Evolutionary conservation across 1,140 invertebrate genomes (phyloP).

Genomic region (Drosophila rhopaloa): DNA sequence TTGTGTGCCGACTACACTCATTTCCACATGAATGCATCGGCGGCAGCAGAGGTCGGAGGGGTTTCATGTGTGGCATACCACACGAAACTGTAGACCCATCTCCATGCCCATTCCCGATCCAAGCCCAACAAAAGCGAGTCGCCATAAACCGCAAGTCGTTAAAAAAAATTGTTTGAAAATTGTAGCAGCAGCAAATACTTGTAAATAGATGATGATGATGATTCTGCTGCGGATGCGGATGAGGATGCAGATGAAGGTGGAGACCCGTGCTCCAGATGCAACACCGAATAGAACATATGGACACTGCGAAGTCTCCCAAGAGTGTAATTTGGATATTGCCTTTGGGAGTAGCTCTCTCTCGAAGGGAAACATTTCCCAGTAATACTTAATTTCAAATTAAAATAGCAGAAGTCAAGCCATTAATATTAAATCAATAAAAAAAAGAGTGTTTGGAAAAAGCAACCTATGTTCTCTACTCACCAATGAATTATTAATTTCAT

Average conservation of each 20-base stretch:
- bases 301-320: slow-evolving; percentile 9
- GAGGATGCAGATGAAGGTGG: background rate
- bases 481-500: no score
- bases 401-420: no score
- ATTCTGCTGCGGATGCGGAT: slow-evolving; percentile 17
- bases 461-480: no score
- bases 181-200: slow-evolving; percentile 48
- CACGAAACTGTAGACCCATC: slow-evolving; percentile 30
- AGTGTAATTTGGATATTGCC: slow-evolving; percentile 2
- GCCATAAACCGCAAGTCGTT: slow-evolving; percentile 71
- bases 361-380: background rate
- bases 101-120: slow-evolving; percentile 25
- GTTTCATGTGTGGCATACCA: slow-evolving; percentile 44
- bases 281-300: slow-evolving; percentile 17
- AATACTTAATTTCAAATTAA: background rate
- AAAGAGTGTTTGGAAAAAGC: no score
- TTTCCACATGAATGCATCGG: slow-evolving; percentile 79
- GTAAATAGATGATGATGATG: slow-evolving; percentile 51
- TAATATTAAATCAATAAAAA: no score
- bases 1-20: slow-evolving; percentile 70
- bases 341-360: background rate
- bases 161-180: slow-evolving; percentile 62
- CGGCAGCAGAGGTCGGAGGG: slow-evolving; percentile 18
- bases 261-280: slow-evolving; percentile 22
- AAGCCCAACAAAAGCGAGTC: slow-evolving; percentile 20